Evolutionary conservation across 2,888 invertebrate species (phyloP), one percentile per base, ranked within the genome.

Genomic region (Melanostoma scalare): DNA sequence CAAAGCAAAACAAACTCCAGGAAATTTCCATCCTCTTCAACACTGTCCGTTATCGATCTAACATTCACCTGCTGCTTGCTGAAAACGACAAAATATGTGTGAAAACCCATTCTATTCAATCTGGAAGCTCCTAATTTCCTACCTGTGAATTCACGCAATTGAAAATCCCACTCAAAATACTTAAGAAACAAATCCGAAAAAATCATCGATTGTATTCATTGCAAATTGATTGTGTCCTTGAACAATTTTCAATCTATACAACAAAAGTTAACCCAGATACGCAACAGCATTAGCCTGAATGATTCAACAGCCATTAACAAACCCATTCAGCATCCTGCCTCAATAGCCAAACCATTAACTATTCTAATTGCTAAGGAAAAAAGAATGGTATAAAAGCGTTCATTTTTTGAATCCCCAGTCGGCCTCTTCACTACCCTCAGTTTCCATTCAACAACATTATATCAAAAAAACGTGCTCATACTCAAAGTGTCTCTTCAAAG

Each of bases 271-370:
- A 73, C 81, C 81, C 46, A 77, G 68, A 82, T 82, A 56, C 20
- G 33, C 60, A 10, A 77, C 36, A 50, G 50, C 73, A 68, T 81
- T 81, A 77, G 50, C 61, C 55, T 68, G 63, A 73, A 77, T 67
- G 60, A 77, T 73, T 82, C 77, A 82, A 81, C 60, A 77, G 44
- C 55, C 52, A 61, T 81, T 67, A 77, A 77, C 77, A 77, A 52
- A 40, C 68, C 67, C 67, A 73, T 77, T 80, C 77, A 68, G 77
- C 53, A 76, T 67, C 48, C 58, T 60, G 72, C 55, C 40, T 73
- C 56, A 77, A 77, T 77, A 63, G 55, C 50, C 42, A 44, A 63
- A 73, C 61, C 67, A 68, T 68, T 77, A 61, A 72, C 50, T 77
- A 68, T 73, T 73, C 77, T 68, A 77, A 72, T 73, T 82, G 40